Base-by-base conservation (phyloP, 2,888 invertebrate genomes). In the Pteria penguin region DNA sequence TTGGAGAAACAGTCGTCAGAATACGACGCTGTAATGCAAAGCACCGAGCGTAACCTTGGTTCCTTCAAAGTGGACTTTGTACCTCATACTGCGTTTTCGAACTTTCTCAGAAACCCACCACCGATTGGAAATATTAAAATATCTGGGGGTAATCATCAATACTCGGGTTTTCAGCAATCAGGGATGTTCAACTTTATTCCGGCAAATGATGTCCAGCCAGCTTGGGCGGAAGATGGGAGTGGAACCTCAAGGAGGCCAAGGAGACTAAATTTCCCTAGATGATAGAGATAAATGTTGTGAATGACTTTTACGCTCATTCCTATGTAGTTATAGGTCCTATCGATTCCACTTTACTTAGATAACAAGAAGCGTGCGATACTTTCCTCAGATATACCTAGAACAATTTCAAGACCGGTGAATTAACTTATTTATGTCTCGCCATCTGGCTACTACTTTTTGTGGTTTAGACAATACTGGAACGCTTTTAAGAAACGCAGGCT, bases 1-100 rank as follows among this genome's bases (percentile, higher is more conserved):
- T 63, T 82, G 14, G 84, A 80, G 24, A 65, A 65, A 1, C 84
- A 85, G 65, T 78, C 82, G 0, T 78, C 77, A 22, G 81, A 82
- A 60, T 85, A 77, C 62, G 83, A 83, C 26, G 67, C 72, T 45
- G 82, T 81, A 3, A 72, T 83, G 5, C 75, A 73, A 29, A 61
- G 82, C 1, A 58, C 82, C 27, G 66, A 60, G 54, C 70, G 45
- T 4, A 58, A 63, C n/a, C 45, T 70, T 32, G 76, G 79, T 3
- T 62, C 74, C 3, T 71, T 81, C 31, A 75, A 82, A 36, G 75
- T 85, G 22, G 73, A 85, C 33, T 79, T 85, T 72, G 75, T 72
- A 5, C 78, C 77, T 2, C 83, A 85, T 57, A 57, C 62, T 0
- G 62, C 69, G 3, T 73, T 73, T 65, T 31, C 61, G 24, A 72